Evolutionary conservation across 2,888 invertebrate genomes (phyloP), one percentile per base, ranked within the genome.

Genomic region (Epinotia brunnichana): DNA sequence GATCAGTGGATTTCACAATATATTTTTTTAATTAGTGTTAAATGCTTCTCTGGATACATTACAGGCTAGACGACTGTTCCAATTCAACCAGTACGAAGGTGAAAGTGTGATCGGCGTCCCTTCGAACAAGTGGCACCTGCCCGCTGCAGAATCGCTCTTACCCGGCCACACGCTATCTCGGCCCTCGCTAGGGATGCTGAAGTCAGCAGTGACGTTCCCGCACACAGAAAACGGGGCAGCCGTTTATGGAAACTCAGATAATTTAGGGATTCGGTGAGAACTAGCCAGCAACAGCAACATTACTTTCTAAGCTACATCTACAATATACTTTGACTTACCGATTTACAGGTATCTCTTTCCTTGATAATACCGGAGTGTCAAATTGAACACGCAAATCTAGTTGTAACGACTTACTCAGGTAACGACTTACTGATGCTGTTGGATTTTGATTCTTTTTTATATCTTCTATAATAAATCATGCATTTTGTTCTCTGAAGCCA

Each of bases 91-190:
- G n/a, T 69, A 63, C 13, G 70, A 66, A 44, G 73, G 70, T 15
- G 60, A 51, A 1, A 60, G 19, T 19, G 51, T 75, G 9, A 53
- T 91, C 0, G 90, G 90, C 0, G 78, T 82, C 0, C 91, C 91
- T 0, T 76, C 80, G 0, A 17, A 69, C 15, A 79, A 87, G 0
- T 83, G 78, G 21, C 90, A 92, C 72, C 79, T 92, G 3, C 92
- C 92, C 0, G 82, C 82, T 76, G 90, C 91, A 0, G 92, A 91
- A 39, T 77, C 91, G 0, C 87, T 92, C 0, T 75, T 88, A 1
- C 92, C 92, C 0, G 92, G 90, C 0, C 92, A 92, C 74, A 92
- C 92, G 0, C 83, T 92, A 1, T 70, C 91, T 11, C 84, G 85
- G 29, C 92, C 92, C 54, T 74, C 90, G 0, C 70, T 92, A 0